Conservation (phyloP, 2,113 vertebrate species). For the Macrotus californicus region DNA sequence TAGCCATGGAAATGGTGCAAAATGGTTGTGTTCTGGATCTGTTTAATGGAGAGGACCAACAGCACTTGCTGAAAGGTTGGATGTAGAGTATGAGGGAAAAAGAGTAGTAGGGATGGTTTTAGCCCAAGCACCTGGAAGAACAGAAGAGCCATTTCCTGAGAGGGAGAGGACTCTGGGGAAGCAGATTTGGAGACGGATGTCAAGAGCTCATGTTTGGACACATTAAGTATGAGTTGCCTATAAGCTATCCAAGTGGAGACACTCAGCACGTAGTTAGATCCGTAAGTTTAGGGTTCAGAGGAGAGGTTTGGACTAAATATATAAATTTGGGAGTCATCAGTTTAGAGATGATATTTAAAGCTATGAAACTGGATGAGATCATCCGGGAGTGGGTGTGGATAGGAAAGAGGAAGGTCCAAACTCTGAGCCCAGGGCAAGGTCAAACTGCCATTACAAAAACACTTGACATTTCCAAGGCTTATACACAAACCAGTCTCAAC, state of each 20-base stretch:
- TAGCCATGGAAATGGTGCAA: not conserved
- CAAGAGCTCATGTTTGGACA: not conserved
- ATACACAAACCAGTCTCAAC: not conserved
- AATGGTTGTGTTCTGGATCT: not conserved
- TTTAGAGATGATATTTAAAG: not conserved
- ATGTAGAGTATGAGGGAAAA: not conserved
- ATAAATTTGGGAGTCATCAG: not conserved
- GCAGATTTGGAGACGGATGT: not conserved
- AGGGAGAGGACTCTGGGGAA: not conserved
- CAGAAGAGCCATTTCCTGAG: not conserved
- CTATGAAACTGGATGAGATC: slow-evolving; percentile 9
- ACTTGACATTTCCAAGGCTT: not conserved
- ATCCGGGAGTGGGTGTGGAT: not conserved
- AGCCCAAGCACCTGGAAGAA: not conserved
- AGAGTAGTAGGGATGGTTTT: not conserved
- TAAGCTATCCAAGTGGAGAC: not conserved
- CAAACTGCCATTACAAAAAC: not conserved
- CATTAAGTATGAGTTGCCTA: not conserved
- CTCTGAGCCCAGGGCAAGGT: not conserved
- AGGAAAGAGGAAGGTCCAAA: not conserved
- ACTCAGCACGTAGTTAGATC: not conserved
- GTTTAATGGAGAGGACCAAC: not conserved
- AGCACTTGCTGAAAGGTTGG: not conserved
- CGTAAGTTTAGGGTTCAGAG: not conserved
- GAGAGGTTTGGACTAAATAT: not conserved